Conservation (phyloP, 2,113 vertebrate species). For the Synchiropus splendidus region DNA sequence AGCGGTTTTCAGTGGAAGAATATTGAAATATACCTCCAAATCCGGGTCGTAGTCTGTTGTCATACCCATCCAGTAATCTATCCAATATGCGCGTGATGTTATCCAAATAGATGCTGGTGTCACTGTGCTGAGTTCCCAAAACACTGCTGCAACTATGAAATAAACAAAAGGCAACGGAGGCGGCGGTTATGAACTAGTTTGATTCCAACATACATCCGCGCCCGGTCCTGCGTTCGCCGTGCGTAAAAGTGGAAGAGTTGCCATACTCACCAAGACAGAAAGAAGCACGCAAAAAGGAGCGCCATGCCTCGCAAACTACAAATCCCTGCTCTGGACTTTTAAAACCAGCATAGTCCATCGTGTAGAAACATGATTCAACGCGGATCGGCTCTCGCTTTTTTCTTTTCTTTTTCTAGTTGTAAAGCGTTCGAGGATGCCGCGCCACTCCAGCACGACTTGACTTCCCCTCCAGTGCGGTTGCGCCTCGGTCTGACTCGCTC, state of each 20-base stretch:
- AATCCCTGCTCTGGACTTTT: conserved; percentile 66
- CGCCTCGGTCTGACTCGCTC: conserved; percentile 63
- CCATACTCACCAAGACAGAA: conserved; percentile 75
- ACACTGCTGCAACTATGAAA: conserved; percentile 62
- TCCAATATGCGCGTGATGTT: conserved; percentile 89
- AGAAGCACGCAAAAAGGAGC: conserved; percentile 69
- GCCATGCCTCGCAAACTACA: conserved; percentile 70
- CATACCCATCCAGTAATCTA: conserved; percentile 88
- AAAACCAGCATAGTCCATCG: conserved; percentile 54
- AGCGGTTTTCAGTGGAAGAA: not conserved
- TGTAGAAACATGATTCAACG: conserved; percentile 35
- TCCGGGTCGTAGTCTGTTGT: conserved; percentile 87
- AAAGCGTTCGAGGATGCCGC: conserved; percentile 50
- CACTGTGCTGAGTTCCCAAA: conserved; percentile 58
- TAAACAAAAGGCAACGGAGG: conserved; percentile 2
- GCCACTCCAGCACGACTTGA: conserved; percentile 59
- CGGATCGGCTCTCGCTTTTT: conserved; percentile 6
- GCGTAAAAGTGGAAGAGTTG: conserved; percentile 58
- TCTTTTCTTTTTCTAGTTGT: conserved; percentile 29
- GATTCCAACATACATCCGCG: conserved; percentile 10
- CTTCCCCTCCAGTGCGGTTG: conserved; percentile 52
- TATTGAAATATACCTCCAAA: conserved; percentile 75
- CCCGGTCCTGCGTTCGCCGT: conserved; percentile 18
- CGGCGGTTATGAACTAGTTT: conserved; percentile 2
- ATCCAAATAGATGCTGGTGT: conserved; percentile 73